Percentiles rank a stretch among this genome's conserved stretches.
These are phyloP conservation scores for Drosophila nr. fundita DNA, from an alignment of 2,888 invertebrate genomes.

Conservation along the genomic window DNA sequence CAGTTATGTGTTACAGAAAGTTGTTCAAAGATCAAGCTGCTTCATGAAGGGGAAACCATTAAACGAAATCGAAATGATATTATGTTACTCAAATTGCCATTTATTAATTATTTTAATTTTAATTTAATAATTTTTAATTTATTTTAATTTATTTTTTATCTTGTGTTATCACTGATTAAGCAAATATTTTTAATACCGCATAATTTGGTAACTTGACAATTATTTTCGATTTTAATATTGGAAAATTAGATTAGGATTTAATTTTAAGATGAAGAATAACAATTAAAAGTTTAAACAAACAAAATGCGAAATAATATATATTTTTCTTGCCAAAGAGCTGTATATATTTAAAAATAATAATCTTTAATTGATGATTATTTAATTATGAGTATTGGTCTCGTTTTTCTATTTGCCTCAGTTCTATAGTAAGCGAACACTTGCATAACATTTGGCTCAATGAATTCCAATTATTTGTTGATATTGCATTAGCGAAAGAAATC, in stretches of 20 bases:
- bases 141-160: too few relatives aligned
- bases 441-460: constrained; percentile 31
- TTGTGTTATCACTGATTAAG: neutral
- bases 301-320: neutral
- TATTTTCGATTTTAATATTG: neutral
- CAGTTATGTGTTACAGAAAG: constrained; percentile 54
- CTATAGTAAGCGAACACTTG: constrained; percentile 13
- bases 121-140: too few relatives aligned
- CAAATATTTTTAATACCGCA: accelerated
- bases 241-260: neutral
- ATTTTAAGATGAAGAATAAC: neutral
- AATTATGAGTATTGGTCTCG: neutral
- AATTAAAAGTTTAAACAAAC: neutral
- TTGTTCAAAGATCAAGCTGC: constrained; percentile 8
- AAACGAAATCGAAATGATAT: neutral
- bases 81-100: neutral
- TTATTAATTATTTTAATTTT: neutral
- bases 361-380: neutral
- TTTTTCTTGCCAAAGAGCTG: neutral
- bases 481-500: constrained; percentile 53
- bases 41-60: neutral
- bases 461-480: constrained; percentile 22
- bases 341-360: neutral
- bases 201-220: neutral
- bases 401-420: neutral